These are phyloP conservation scores for Cyanocitta stelleri DNA, from an alignment of 2,113 vertebrate species.

Conservation along the genomic window DNA sequence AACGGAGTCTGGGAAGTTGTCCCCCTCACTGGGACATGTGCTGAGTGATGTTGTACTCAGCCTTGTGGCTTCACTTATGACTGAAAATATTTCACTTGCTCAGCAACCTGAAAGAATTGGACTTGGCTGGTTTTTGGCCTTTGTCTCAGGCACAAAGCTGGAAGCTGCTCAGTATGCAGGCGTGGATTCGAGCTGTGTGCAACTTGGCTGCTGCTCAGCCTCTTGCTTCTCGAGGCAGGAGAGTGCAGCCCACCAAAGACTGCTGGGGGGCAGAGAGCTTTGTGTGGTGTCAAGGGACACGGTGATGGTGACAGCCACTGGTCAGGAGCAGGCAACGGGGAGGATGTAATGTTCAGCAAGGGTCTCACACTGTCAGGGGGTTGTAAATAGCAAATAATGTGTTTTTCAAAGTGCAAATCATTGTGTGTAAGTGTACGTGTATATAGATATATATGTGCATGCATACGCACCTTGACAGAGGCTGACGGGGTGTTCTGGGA, in stretches of 20 bases:
- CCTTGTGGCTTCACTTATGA: background rate
- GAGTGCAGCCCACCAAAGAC: background rate
- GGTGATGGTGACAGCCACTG: background rate
- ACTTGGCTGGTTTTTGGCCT: background rate
- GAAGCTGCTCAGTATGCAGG: background rate
- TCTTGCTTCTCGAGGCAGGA: background rate
- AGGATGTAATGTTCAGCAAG: background rate
- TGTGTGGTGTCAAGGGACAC: background rate
- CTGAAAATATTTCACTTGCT: background rate
- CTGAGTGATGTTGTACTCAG: background rate
- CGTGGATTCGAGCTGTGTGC: background rate
- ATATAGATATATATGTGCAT: fast-evolving
- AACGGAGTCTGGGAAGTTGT: background rate
- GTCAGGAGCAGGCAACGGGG: background rate
- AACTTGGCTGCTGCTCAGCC: background rate
- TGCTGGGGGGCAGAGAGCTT: background rate
- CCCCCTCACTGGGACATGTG: background rate
- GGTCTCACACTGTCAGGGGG: background rate
- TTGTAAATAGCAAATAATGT: background rate
- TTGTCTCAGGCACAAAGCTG: background rate
- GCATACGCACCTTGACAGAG: background rate
- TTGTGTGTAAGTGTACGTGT: background rate
- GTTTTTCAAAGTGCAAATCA: background rate
- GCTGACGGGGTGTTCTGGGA: background rate
- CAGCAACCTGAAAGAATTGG: background rate